Base-by-base conservation (phyloP, 2,888 invertebrate genomes). In the Melikaiella ostensackeni region DNA sequence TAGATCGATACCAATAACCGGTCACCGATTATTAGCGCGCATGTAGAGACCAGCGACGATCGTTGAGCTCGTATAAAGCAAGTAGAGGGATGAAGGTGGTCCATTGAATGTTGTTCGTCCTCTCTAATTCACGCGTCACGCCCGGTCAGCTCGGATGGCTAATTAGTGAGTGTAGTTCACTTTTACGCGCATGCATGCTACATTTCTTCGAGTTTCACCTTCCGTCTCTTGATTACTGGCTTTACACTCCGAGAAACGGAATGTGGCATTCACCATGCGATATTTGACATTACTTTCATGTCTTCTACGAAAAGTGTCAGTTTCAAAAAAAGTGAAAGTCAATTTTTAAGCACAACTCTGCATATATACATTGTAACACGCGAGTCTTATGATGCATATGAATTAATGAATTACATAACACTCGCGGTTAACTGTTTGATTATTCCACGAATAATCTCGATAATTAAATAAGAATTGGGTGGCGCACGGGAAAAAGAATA, bases 61-160 rank as follows among this genome's bases (percentile, higher is more conserved):
- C 55, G 55, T 21, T 55, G 21, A n/a, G 21, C 55, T 21, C 9
- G 21, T 9, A 55, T 55, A 55, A 21, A 55, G 21, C 55, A 21
- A 55, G 21, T 21, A 55, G 55, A 55, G 55, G 9, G 55, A 11
- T 21, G 55, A 55, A 55, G 55, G n/a, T 55, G 55, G 55, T 21
- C 21, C 9, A 55, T 55, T 55, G 21, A 55, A 21, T 55, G 55
- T 2, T 55, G n/a, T 21, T 21, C 55, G 55, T 55, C 55, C 55
- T 55, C 55, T 55, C 55, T 55, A 55, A 55, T 55, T 55, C 55
- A 55, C n/a, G 55, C 55, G n/a, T 55, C 55, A 55, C 55, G 55
- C 55, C 21, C 55, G 55, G n/a, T 2, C 21, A 55, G 55, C 55
- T 55, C 55, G 55, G 55, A 21, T 55, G 55, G 55, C 55, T 55